Evolutionary conservation across 37 sponge, comb jelly and placozoan genomes (phyloP).

Genomic region (Hormiphora californensis): DNA sequence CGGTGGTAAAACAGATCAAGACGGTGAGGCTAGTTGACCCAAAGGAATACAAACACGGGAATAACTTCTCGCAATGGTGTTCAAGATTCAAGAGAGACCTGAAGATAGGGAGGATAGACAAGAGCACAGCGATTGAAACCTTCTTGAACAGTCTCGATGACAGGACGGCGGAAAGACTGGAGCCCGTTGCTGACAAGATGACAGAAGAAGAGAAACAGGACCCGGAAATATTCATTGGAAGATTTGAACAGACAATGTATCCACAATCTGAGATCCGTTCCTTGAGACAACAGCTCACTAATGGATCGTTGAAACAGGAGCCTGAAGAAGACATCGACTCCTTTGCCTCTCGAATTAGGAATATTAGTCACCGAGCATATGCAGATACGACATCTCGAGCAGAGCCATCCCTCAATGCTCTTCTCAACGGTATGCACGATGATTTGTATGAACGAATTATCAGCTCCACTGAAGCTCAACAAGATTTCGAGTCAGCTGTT

Average conservation of each 20-base stretch:
- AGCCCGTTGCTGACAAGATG: not conserved
- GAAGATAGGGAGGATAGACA: not conserved
- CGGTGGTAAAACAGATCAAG: no score
- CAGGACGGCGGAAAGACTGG: not conserved
- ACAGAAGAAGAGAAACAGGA: not conserved
- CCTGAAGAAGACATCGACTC: not conserved
- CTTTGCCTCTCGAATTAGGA: conserved; percentile 7
- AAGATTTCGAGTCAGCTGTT: conserved; percentile 15
- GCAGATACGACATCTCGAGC: not conserved
- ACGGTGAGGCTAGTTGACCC: not conserved
- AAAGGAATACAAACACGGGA: conserved; percentile 43
- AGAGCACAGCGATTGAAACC: not conserved
- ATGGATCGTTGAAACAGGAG: not conserved
- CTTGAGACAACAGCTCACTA: not conserved
- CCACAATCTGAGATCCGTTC: not conserved
- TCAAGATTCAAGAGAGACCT: not conserved
- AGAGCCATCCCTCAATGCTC: conserved; percentile 16
- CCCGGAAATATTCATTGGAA: not conserved
- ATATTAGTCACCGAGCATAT: not conserved
- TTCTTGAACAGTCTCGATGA: conserved; percentile 11
- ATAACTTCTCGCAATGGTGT: not conserved
- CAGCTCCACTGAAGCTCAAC: not conserved
- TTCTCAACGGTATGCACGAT: conserved; percentile 25
- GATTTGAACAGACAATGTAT: not conserved
- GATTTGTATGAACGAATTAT: not conserved